phyloP scores from a whole-genome alignment of 1,140 invertebrate species.

The Heliconius hermathena region DNA sequence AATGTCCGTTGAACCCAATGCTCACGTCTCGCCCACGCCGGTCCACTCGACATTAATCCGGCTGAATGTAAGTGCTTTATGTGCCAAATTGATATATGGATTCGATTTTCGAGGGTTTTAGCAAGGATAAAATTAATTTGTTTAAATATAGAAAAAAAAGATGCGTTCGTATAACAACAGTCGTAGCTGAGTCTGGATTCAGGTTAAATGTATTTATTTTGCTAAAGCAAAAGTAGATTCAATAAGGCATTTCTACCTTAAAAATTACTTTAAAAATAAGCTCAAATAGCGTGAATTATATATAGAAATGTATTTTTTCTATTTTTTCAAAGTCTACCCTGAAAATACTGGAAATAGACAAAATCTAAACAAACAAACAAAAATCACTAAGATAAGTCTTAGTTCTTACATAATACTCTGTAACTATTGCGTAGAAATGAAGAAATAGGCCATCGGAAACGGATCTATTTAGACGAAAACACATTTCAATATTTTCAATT shows the following conservation, averaged over 20 bases:
- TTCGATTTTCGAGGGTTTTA: slow-evolving; percentile 14
- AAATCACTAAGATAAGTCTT: background rate
- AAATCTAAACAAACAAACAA: background rate
- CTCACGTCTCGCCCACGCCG: slow-evolving; percentile 53
- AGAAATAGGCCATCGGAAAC: background rate
- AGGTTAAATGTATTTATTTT: too few species aligned
- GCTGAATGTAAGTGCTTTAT: slow-evolving; percentile 27
- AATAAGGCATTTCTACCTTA: too few species aligned
- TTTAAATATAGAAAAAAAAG: background rate
- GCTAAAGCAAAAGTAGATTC: too few species aligned
- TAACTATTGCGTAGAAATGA: background rate
- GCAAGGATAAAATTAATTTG: background rate
- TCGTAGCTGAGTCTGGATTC: too few species aligned
- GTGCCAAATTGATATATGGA: slow-evolving; percentile 31
- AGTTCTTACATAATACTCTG: background rate
- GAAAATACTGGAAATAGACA: background rate
- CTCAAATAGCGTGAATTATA: background rate
- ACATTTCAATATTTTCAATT: background rate
- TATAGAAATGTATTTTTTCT: background rate
- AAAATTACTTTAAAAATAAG: background rate
- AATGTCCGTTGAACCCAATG: slow-evolving; percentile 66
- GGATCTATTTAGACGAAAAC: background rate
- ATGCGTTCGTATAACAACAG: too few species aligned
- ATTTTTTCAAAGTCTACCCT: background rate
- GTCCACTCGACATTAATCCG: slow-evolving; percentile 37